Evolutionary conservation across 2,113 vertebrate genomes (phyloP).

Genomic region (Anthoscopus minutus): DNA sequence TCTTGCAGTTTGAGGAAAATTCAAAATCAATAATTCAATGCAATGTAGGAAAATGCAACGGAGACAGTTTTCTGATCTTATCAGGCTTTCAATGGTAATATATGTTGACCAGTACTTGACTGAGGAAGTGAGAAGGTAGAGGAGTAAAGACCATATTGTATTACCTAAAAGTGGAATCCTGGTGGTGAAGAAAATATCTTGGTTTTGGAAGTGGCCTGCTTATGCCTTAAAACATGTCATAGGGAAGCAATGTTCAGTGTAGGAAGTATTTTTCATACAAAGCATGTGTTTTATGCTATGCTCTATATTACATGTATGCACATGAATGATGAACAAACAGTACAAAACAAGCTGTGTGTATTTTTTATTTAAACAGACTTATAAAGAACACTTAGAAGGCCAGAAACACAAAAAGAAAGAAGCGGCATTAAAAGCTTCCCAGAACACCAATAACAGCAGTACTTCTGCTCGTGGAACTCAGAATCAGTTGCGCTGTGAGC

Average conservation of each 20-base stretch:
- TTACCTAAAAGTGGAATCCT: neutral
- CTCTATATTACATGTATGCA: neutral
- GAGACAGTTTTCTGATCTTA: neutral
- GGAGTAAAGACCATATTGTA: neutral
- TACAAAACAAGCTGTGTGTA: neutral
- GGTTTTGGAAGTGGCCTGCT: neutral
- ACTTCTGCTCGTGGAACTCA: constrained; percentile 85
- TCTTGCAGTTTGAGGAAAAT: neutral
- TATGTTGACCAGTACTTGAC: neutral
- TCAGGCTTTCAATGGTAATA: neutral
- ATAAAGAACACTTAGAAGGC: constrained; percentile 98
- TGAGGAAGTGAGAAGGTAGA: neutral
- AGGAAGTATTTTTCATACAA: neutral
- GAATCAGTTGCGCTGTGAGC: constrained; percentile 96
- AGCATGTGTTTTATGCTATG: neutral
- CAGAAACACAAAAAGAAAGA: constrained; percentile 99
- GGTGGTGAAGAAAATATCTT: neutral
- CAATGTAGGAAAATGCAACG: neutral
- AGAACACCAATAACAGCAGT: constrained; percentile 78
- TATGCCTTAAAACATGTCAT: neutral
- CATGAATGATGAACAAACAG: neutral
- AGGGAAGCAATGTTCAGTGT: neutral
- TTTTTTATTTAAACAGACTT: constrained; percentile 81
- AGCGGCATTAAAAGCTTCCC: constrained; percentile 89
- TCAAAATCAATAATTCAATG: neutral